Evolutionary conservation across 2,888 invertebrate species (phyloP).

Genomic region (Hirudinaria manillensis): DNA sequence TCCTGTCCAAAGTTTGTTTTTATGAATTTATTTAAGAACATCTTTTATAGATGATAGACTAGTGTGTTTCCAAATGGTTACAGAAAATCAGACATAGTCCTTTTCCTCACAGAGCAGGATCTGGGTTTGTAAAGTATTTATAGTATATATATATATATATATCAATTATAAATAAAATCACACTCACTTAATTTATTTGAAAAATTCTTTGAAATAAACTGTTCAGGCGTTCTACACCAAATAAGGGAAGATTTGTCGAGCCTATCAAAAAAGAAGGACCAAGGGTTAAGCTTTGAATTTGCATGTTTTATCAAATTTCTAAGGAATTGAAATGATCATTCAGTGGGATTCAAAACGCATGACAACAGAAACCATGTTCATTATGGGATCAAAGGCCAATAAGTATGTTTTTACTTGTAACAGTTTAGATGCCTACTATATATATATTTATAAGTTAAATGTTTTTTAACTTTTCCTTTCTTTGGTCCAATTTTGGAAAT

Average conservation of each 20-base stretch:
- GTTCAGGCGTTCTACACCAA: constrained; percentile 49
- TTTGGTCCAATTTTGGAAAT: background rate
- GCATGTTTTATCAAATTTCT: background rate
- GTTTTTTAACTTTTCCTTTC: background rate
- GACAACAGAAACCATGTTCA: constrained; percentile 68
- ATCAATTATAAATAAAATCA: too few relatives aligned
- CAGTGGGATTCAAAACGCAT: constrained; percentile 69
- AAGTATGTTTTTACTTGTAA: constrained; percentile 55
- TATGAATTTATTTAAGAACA: background rate
- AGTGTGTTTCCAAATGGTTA: constrained; percentile 32
- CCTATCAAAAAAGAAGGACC: constrained; percentile 52
- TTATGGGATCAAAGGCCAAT: constrained; percentile 66
- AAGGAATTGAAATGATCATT: constrained; percentile 32
- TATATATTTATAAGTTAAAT: too few relatives aligned
- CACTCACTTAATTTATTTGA: background rate
- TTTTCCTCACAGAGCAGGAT: constrained; percentile 38
- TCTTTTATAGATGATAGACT: background rate
- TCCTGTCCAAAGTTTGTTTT: constrained; percentile 10
- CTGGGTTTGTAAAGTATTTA: constrained; percentile 44
- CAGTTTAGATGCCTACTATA: too few relatives aligned
- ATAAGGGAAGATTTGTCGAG: constrained; percentile 47
- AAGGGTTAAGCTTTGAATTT: constrained; percentile 44
- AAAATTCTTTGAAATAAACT: background rate
- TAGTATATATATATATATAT: background rate
- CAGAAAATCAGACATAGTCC: constrained; percentile 49